phyloP scores from a whole-genome alignment of 1,140 invertebrate species.

The Aplysia californica region DNA sequence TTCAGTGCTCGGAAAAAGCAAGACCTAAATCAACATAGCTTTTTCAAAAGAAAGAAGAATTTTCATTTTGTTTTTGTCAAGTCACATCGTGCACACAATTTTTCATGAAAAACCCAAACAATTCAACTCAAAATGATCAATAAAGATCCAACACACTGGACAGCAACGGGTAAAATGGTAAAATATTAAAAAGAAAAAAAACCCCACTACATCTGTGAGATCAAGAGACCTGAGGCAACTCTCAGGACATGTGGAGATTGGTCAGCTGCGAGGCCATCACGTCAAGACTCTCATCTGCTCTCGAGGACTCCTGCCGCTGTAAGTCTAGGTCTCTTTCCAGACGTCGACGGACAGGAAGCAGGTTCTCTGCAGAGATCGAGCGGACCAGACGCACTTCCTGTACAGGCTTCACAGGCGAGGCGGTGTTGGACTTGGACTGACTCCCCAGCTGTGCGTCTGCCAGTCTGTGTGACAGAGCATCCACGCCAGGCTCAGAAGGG shows the following conservation, averaged over 20 bases:
- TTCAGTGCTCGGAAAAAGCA: too few relatives aligned
- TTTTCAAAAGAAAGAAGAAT: too few relatives aligned
- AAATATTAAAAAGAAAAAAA: too few relatives aligned
- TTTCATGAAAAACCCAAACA: too few relatives aligned
- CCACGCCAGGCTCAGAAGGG: background rate
- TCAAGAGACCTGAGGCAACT: too few relatives aligned
- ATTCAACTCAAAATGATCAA: too few relatives aligned
- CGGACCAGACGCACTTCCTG: background rate
- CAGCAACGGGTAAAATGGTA: too few relatives aligned
- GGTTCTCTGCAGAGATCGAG: constrained; percentile 17
- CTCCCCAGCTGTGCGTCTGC: background rate
- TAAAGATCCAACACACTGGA: too few relatives aligned
- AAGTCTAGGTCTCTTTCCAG: background rate
- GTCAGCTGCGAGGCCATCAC: constrained; percentile 25
- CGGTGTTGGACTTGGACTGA: constrained; percentile 24
- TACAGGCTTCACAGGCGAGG: constrained; percentile 13
- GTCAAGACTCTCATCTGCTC: constrained; percentile 3
- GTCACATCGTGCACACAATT: too few relatives aligned
- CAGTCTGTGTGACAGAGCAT: background rate
- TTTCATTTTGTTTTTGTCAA: too few relatives aligned
- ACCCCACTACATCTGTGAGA: too few relatives aligned
- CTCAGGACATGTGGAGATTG: constrained; percentile 22
- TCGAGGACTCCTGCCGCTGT: background rate
- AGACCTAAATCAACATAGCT: too few relatives aligned
- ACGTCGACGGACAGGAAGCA: background rate